A percentile compares a stretch with the other conserved stretches of the same genome.
Evolutionary conservation across 2,113 vertebrate species (phyloP).

Genomic region (zebrafish (Danio rerio)): GRCz12tu NC_133182.1:48478001-48478500

Average conservation of each 20-base stretch:
- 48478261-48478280: slow-evolving; percentile 88
- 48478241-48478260: slow-evolving; percentile 72
- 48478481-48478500: background rate
- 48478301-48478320: slow-evolving; percentile 88
- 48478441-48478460: slow-evolving; percentile 24
- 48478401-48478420: slow-evolving; percentile 73
- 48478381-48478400: slow-evolving; percentile 77
- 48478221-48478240: slow-evolving; percentile 16
- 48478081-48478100: slow-evolving; percentile 70
- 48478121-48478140: slow-evolving; percentile 40
- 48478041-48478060: slow-evolving; percentile 71
- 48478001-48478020: slow-evolving; percentile 78
- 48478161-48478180: background rate
- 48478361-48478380: slow-evolving; percentile 77
- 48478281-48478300: slow-evolving; percentile 84
- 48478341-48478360: slow-evolving; percentile 93
- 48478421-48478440: slow-evolving; percentile 71
- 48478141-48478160: slow-evolving; percentile 6
- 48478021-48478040: slow-evolving; percentile 75
- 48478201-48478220: background rate
- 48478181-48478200: background rate
- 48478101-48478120: slow-evolving; percentile 57
- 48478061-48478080: slow-evolving; percentile 75
- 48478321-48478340: slow-evolving; percentile 93
- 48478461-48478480: slow-evolving; percentile 12